These are phyloP conservation scores for Oscheius sp. DNA, from an alignment of 2,888 invertebrate species.

Conservation along the genomic window DNA sequence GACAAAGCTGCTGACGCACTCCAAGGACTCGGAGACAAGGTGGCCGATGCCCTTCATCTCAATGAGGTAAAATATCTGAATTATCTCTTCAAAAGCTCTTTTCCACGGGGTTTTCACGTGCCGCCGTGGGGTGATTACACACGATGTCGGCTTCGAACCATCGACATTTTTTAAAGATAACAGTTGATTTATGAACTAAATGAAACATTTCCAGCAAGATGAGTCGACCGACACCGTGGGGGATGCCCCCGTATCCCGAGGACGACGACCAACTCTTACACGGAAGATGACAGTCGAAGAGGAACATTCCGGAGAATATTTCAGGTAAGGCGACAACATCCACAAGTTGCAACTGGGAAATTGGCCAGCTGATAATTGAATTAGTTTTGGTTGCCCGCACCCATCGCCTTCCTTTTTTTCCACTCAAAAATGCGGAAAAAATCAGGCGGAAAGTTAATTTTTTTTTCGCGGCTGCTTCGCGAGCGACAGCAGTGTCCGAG, in stretches of 20 bases:
- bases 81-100: background rate
- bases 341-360: too few relatives aligned
- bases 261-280: conserved; percentile 52
- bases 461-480: background rate
- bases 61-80: background rate
- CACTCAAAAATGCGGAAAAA: background rate
- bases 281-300: conserved; percentile 67
- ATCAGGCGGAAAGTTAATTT: background rate
- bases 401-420: background rate
- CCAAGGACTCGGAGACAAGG: conserved; percentile 33
- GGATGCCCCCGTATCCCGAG: conserved; percentile 14
- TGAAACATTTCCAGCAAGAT: conserved; percentile 21
- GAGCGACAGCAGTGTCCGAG: background rate
- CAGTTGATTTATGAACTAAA: conserved; percentile 5
- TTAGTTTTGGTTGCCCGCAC: background rate
- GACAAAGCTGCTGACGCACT: conserved; percentile 34
- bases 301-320: conserved; percentile 65
- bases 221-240: conserved; percentile 36
- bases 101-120: background rate
- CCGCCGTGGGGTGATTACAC: conserved; percentile 13
- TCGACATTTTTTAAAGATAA: background rate
- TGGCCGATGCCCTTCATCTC: conserved; percentile 38
- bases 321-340: conserved; percentile 47
- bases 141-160: background rate
- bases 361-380: conserved; percentile 2